phyloP scores from a whole-genome alignment of 2,797 vertebrate species.

The Falco berigora region DNA sequence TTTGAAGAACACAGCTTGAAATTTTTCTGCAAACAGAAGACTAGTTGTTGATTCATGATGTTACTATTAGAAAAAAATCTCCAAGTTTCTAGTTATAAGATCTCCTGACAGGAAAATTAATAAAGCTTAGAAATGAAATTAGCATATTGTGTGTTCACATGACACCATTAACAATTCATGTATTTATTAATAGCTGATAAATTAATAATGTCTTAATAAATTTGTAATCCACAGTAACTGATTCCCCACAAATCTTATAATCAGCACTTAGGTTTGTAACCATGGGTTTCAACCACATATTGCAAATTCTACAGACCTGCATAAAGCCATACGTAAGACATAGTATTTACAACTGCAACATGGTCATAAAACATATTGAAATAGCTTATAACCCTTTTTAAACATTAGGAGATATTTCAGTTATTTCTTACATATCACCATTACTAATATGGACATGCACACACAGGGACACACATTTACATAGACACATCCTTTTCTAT shows the following conservation, averaged over 20 bases:
- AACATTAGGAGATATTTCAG: not conserved
- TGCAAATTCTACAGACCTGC: not conserved
- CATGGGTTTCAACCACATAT: not conserved
- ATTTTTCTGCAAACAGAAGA: not conserved
- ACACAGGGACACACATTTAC: fast-evolving
- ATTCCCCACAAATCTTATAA: not conserved
- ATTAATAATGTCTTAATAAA: not conserved
- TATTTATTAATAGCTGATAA: not conserved
- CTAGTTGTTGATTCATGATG: not conserved
- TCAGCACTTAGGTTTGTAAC: not conserved
- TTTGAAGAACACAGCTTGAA: not conserved
- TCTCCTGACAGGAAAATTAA: not conserved
- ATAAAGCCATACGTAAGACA: not conserved
- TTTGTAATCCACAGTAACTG: not conserved
- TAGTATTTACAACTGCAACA: not conserved
- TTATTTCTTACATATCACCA: not conserved
- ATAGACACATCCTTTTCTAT: not conserved
- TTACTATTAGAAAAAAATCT: not conserved
- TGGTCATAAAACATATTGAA: not conserved
- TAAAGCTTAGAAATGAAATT: not conserved
- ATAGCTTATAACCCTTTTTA: not conserved
- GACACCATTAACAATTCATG: not conserved
- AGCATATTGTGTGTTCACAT: not conserved
- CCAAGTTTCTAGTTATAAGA: not conserved
- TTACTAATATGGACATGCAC: not conserved